These are phyloP conservation scores for Leucophenga montana DNA, from an alignment of 2,888 invertebrate species.

Conservation along the genomic window DNA sequence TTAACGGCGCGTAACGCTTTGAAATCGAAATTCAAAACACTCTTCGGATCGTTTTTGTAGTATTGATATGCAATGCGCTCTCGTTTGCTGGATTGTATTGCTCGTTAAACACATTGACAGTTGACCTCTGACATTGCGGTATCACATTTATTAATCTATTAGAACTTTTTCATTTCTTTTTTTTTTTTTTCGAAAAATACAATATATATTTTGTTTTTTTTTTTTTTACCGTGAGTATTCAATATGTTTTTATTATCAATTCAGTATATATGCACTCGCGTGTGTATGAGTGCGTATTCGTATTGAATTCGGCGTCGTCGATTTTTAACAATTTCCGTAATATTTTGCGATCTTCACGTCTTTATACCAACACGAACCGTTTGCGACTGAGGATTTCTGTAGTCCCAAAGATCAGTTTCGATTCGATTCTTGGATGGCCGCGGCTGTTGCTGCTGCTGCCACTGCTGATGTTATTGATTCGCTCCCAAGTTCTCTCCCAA, in stretches of 20 bases:
- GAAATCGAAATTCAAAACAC: slow-evolving; percentile 42
- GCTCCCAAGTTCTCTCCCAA: slow-evolving; percentile 1
- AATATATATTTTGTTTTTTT: slow-evolving; percentile 23
- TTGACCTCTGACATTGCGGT: slow-evolving; percentile 55
- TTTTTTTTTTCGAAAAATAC: slow-evolving; percentile 30
- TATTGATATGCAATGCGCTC: slow-evolving; percentile 2
- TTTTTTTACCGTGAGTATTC: slow-evolving; percentile 20
- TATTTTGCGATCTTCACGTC: slow-evolving; percentile 65
- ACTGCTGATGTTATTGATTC: slow-evolving; percentile 42
- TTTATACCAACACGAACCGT: slow-evolving; percentile 71
- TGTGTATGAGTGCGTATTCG: slow-evolving; percentile 15
- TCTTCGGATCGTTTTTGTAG: slow-evolving; percentile 10
- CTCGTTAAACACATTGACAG: slow-evolving; percentile 20
- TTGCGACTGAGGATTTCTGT: slow-evolving; percentile 68
- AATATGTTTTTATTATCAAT: slow-evolving; percentile 13
- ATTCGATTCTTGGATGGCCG: slow-evolving; percentile 31
- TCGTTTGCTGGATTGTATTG: slow-evolving; percentile 7
- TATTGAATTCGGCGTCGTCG: slow-evolving; percentile 22
- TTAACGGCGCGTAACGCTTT: slow-evolving; percentile 15
- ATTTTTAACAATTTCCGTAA: slow-evolving; percentile 29
- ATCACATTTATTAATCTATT: slow-evolving; percentile 55
- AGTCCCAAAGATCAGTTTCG: slow-evolving; percentile 19
- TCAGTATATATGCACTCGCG: neutral
- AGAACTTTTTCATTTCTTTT: slow-evolving; percentile 45
- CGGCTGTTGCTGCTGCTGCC: slow-evolving; percentile 32